Evolutionary conservation across 2,797 vertebrate genomes (phyloP), one percentile per base, ranked within the genome.

Genomic region (Pagetopsis macropterus): DNA sequence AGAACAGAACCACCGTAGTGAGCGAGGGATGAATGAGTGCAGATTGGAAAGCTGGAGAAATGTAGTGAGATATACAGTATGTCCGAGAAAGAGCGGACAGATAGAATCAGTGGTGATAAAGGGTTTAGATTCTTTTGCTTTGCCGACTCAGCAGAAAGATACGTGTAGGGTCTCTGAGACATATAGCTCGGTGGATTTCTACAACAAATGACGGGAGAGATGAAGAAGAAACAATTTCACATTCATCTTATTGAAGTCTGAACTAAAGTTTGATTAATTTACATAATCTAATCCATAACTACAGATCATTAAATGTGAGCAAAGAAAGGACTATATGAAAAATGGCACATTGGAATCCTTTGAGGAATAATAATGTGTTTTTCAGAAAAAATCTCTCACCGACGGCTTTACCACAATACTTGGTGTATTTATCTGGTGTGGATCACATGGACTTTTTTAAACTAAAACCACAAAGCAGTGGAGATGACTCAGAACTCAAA

Each of bases 261-360:
- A 41, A 66, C 33, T 55, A 76, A 50, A 68, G 65, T 58, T 27
- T 46, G 37, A 66, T 27, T 74, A 0, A 78, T 70, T 44, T 19
- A 45, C 60, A 54, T 50, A 51, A 65, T 52, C 7, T 13, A 63
- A 55, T 65, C 61, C 43, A 63, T 49, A 66, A 60, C 16, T 55
- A 16, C 3, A 59, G 46, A 54, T 63, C 40, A 65, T 73, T 61
- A 63, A 64, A 69, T 58, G 21, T 58, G 45, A 16, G 11, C 9
- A 43, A 50, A 52, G 13, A 23, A 9, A 33, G 21, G 1, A 3
- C 21, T 15, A 14, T 43, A 9, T 2, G 0, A 56, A 72, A 70
- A 59, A 71, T 15, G 14, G 23, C 3, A 21, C 27, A 56, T 2
- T 44, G 9, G 52, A 67, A 54, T 69, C 0, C 3, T 72, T 51